A percentile compares a stretch with the other conserved stretches of the same genome.
Conservation (phyloP, 2,113 vertebrate species). For the Tragelaphus strepsiceros region DNA sequence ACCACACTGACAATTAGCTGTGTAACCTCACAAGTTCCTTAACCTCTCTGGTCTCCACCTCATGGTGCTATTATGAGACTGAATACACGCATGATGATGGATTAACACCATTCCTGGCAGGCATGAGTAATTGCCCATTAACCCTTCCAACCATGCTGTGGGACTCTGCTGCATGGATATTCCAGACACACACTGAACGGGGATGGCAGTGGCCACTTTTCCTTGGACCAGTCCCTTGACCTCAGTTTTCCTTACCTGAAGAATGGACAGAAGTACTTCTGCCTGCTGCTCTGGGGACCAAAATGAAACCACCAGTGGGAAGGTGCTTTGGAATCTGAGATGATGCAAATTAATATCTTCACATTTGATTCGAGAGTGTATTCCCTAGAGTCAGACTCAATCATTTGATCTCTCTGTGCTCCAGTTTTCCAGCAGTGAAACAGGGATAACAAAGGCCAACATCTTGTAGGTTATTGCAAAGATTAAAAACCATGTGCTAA, state of each 20-base stretch:
- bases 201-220: background rate
- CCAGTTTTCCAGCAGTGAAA: background rate
- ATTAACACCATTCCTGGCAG: background rate
- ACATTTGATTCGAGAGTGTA: background rate
- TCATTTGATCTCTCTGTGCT: background rate
- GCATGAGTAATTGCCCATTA: background rate
- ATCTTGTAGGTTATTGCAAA: background rate
- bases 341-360: background rate
- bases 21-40: background rate
- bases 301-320: background rate
- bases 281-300: too few relatives aligned
- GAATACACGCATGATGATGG: background rate
- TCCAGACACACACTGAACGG: background rate
- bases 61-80: background rate
- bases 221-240: background rate
- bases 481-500: background rate
- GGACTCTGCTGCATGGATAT: background rate
- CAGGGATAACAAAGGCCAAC: background rate
- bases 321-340: background rate
- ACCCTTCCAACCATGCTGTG: background rate
- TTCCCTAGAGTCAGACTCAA: background rate
- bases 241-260: background rate
- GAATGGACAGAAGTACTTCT: background rate
- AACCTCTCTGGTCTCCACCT: background rate
- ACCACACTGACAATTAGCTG: background rate